A percentile compares a stretch with the other conserved stretches of the same genome.
phyloP scores from a whole-genome alignment of 2,113 vertebrate genomes.

The Menidia beryllina region DNA sequence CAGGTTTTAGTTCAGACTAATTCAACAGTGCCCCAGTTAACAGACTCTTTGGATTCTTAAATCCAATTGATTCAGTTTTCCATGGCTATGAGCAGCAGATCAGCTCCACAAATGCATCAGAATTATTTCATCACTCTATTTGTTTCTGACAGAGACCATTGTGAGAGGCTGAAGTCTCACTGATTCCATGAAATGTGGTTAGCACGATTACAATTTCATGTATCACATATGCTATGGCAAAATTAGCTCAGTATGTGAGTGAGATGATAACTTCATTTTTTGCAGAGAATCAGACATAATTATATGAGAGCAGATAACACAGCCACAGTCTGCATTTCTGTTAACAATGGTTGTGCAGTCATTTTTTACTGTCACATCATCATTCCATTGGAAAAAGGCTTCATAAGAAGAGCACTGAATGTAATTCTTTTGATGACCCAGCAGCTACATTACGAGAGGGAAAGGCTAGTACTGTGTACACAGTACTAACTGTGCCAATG shows the following conservation, averaged over 20 bases:
- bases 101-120: constrained; percentile 27
- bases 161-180: constrained; percentile 1
- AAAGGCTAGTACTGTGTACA: constrained; percentile 34
- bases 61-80: constrained; percentile 48
- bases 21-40: constrained; percentile 36
- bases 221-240: constrained; percentile 31
- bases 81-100: constrained; percentile 7
- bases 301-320: constrained; percentile 31
- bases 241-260: constrained; percentile 25
- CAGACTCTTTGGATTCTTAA: constrained; percentile 38
- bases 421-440: constrained; percentile 41
- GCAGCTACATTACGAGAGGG: constrained; percentile 30
- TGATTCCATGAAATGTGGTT: constrained; percentile 30
- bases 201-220: neutral
- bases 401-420: constrained; percentile 29
- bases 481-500: constrained; percentile 42
- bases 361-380: constrained; percentile 3
- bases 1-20: constrained; percentile 43
- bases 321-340: constrained; percentile 11
- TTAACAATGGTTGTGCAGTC: constrained; percentile 28
- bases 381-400: constrained; percentile 32
- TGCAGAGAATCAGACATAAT: constrained; percentile 31
- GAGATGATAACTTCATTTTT: constrained; percentile 37
- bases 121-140: constrained; percentile 15
- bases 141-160: neutral